phyloP scores from a whole-genome alignment of 2,888 invertebrate species.

The Rhorus exstirpatorius region DNA sequence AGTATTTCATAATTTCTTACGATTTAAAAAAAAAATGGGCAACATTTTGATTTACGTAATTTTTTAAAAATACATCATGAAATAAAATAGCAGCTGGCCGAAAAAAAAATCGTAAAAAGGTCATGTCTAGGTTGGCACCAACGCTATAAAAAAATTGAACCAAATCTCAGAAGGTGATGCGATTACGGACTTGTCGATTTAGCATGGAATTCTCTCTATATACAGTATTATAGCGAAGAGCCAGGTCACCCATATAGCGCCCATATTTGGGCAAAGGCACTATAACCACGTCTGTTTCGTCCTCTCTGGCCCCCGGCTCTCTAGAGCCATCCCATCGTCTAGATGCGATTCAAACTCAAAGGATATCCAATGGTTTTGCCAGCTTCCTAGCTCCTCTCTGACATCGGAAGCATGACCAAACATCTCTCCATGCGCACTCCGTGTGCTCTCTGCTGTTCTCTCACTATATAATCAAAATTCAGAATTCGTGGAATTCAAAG shows the following conservation, averaged over 20 bases:
- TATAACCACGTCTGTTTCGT: slow-evolving; percentile 28
- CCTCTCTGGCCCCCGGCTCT: not conserved
- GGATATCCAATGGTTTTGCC: slow-evolving; percentile 47
- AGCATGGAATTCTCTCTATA: too few species aligned
- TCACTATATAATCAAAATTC: slow-evolving; percentile 17
- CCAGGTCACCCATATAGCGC: slow-evolving; percentile 9
- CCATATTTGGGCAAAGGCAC: slow-evolving; percentile 40
- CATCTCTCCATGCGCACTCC: slow-evolving; percentile 8
- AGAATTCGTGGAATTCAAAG: slow-evolving; percentile 25
- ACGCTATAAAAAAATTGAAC: too few species aligned
- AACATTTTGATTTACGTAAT: too few species aligned
- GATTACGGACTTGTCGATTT: too few species aligned
- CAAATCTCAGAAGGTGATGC: too few species aligned
- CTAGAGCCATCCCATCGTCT: not conserved
- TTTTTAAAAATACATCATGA: too few species aligned
- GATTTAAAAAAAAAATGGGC: too few species aligned
- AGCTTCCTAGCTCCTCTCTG: slow-evolving; percentile 41
- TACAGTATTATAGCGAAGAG: slow-evolving; percentile 18
- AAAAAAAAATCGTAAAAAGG: too few species aligned
- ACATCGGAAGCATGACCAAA: slow-evolving; percentile 42
- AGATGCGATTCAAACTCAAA: slow-evolving; percentile 49
- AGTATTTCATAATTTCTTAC: too few species aligned
- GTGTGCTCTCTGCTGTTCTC: slow-evolving; percentile 5
- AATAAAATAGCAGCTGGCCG: too few species aligned
- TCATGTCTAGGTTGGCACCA: too few species aligned